phyloP scores from a whole-genome alignment of 2,113 vertebrate genomes.

The Edolisoma coerulescens region DNA sequence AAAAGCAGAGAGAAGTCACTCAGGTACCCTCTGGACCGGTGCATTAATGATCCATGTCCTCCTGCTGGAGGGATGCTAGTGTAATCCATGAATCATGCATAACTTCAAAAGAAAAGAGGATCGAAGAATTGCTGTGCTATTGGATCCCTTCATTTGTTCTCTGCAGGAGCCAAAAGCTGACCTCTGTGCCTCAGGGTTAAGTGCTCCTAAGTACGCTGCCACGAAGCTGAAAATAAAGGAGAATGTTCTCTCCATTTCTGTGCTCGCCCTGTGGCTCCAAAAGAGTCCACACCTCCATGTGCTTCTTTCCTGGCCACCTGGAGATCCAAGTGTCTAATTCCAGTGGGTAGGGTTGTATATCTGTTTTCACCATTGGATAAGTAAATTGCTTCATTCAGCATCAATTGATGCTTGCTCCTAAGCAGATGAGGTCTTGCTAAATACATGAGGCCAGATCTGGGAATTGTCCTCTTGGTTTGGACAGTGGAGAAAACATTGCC shows the following conservation, averaged over 20 bases:
- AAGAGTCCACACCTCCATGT: neutral
- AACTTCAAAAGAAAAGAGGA: neutral
- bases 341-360: neutral
- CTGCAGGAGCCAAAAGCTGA: neutral
- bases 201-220: neutral
- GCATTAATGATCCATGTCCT: neutral
- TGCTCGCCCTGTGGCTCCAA: fast-evolving
- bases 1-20: neutral
- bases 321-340: neutral
- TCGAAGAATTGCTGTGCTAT: neutral
- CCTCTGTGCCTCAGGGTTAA: neutral
- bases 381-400: neutral
- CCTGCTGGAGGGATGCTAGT: neutral
- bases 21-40: neutral
- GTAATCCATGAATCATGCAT: neutral
- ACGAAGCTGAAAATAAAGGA: neutral
- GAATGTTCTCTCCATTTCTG: neutral
- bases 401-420: neutral
- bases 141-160: neutral
- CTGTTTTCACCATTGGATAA: neutral
- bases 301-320: neutral
- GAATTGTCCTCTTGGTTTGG: neutral
- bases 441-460: neutral
- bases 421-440: neutral
- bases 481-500: neutral